A percentile compares a stretch with the other conserved stretches of the same genome.
These are phyloP conservation scores for Okapia johnstoni DNA, from an alignment of 2,113 vertebrate species.

Conservation along the genomic window DNA sequence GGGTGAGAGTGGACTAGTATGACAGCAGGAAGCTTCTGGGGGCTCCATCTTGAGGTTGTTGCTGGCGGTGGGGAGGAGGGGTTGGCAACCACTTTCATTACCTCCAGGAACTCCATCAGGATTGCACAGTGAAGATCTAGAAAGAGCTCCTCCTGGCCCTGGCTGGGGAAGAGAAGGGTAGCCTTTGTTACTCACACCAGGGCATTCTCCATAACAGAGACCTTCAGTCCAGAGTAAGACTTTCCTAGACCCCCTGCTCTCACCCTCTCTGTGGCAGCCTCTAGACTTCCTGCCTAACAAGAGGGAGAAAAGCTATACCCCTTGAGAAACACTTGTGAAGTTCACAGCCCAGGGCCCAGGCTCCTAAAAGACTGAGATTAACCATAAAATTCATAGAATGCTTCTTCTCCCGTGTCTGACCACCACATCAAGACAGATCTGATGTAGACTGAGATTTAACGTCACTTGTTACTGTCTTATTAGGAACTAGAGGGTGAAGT, in stretches of 20 bases:
- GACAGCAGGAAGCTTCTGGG: neutral
- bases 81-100: neutral
- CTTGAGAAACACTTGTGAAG: neutral
- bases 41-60: neutral
- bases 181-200: neutral
- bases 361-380: neutral
- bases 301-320: neutral
- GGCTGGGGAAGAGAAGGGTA: neutral
- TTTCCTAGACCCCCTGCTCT: neutral
- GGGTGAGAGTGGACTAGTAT: neutral
- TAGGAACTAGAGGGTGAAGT: neutral
- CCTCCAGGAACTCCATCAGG: neutral
- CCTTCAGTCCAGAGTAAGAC: neutral
- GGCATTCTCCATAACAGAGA: neutral
- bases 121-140: neutral
- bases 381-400: neutral
- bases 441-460: neutral
- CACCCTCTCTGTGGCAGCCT: neutral
- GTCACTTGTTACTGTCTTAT: neutral
- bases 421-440: neutral
- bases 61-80: neutral
- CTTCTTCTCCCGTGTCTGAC: neutral
- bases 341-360: neutral
- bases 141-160: neutral
- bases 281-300: neutral